A percentile compares a stretch with the other conserved stretches of the same genome.
Conservation (phyloP, 2,113 vertebrate genomes). For the Neomonachus schauinslandi region DNA sequence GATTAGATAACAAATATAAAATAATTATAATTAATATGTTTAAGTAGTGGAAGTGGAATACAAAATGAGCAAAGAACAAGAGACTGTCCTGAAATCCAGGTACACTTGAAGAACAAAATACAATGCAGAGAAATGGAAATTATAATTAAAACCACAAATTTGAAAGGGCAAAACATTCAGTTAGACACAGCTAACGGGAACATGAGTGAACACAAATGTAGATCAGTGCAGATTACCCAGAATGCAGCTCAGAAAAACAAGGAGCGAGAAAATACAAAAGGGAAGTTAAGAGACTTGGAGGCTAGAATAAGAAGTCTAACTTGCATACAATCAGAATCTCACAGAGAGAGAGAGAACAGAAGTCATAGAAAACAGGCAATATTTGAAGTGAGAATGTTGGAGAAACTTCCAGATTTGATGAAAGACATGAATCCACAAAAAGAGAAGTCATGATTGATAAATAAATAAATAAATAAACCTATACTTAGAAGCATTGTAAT, state of each 20-base stretch:
- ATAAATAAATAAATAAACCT: neutral
- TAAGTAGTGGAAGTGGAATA: neutral
- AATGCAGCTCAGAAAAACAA: neutral
- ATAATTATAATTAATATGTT: neutral
- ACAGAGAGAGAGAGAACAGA: neutral
- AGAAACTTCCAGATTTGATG: neutral
- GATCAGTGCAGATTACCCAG: neutral
- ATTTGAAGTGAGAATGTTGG: neutral
- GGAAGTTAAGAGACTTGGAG: neutral
- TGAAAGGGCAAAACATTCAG: neutral
- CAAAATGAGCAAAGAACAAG: neutral
- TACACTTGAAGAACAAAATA: neutral
- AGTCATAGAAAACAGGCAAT: neutral
- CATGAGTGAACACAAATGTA: neutral
- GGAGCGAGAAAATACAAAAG: neutral
- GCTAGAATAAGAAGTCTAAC: neutral
- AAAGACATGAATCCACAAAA: neutral
- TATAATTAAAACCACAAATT: neutral
- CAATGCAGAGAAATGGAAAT: neutral
- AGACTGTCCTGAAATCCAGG: neutral
- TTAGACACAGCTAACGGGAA: neutral
- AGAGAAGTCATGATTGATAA: neutral
- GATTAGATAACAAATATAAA: neutral
- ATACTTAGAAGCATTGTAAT: neutral
- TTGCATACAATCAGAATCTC: neutral